These are phyloP conservation scores for Pristionchus japonicus DNA, from an alignment of 2,888 invertebrate genomes.

Conservation along the genomic window DNA sequence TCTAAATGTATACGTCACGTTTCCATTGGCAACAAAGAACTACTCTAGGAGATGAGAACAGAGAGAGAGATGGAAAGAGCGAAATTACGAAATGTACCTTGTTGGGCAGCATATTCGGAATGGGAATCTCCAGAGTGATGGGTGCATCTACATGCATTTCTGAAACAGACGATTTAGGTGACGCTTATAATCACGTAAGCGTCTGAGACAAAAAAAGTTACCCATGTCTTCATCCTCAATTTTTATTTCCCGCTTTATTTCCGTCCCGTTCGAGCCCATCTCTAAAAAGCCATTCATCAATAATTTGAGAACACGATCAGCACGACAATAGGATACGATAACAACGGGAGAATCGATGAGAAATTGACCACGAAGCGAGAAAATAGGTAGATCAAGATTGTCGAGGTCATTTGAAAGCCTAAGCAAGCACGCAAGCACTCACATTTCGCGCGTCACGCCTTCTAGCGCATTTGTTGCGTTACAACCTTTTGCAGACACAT, in stretches of 20 bases:
- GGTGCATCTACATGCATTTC: neutral
- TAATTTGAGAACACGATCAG: neutral
- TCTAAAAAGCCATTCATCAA: neutral
- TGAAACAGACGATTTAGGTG: neutral
- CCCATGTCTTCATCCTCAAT: slow-evolving; percentile 20
- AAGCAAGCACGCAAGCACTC: neutral
- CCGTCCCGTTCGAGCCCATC: slow-evolving; percentile 20
- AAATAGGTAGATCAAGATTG: slow-evolving; percentile 37
- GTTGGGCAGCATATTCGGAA: neutral
- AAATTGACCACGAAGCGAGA: neutral
- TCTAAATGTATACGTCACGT: neutral
- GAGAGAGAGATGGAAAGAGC: neutral
- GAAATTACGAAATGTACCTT: neutral
- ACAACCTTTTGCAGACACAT: neutral
- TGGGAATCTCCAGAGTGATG: slow-evolving; percentile 30
- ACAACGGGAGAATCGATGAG: neutral
- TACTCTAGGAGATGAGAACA: neutral
- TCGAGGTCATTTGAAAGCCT: slow-evolving; percentile 14
- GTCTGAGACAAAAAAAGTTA: neutral
- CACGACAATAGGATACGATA: neutral
- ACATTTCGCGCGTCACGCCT: neutral
- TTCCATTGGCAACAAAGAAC: no score
- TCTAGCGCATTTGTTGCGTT: neutral
- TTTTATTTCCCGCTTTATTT: slow-evolving; percentile 6
- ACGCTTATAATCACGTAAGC: neutral